These are phyloP conservation scores for Nephrotoma flavescens DNA, from an alignment of 2,888 invertebrate species.

Conservation along the genomic window DNA sequence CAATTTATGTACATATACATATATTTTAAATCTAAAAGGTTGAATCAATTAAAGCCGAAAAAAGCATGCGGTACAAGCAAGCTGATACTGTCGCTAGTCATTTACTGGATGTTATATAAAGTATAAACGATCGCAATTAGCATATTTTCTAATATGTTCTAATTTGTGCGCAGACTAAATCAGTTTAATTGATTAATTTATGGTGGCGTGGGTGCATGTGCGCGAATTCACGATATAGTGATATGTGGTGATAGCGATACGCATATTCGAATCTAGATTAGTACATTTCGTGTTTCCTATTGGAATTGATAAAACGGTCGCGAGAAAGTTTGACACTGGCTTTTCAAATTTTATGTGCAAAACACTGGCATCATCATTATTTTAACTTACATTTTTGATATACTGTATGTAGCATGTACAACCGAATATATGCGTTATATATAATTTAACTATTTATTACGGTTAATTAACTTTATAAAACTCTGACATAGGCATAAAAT, in stretches of 20 bases:
- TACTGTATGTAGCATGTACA: neutral
- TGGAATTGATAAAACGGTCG: neutral
- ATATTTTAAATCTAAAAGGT: neutral
- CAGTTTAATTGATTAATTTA: neutral
- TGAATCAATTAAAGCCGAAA: neutral
- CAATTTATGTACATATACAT: neutral
- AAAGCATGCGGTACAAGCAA: neutral
- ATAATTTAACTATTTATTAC: neutral
- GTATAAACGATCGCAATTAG: neutral
- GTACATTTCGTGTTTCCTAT: neutral
- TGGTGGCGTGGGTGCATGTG: neutral
- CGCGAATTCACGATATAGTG: neutral
- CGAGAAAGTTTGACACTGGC: neutral
- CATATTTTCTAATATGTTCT: neutral
- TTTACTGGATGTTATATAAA: neutral
- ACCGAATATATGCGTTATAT: neutral
- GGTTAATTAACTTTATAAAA: neutral
- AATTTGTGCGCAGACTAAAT: neutral
- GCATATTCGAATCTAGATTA: too few relatives aligned
- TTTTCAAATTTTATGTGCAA: neutral
- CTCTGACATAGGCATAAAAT: neutral
- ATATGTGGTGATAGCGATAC: too few relatives aligned
- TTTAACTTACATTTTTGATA: neutral
- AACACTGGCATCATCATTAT: neutral
- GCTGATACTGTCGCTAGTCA: neutral